A percentile compares a stretch with the other conserved stretches of the same genome.
Evolutionary conservation across 2,113 vertebrate species (phyloP).

Genomic region (Ophthalmolycus amberensis): DNA sequence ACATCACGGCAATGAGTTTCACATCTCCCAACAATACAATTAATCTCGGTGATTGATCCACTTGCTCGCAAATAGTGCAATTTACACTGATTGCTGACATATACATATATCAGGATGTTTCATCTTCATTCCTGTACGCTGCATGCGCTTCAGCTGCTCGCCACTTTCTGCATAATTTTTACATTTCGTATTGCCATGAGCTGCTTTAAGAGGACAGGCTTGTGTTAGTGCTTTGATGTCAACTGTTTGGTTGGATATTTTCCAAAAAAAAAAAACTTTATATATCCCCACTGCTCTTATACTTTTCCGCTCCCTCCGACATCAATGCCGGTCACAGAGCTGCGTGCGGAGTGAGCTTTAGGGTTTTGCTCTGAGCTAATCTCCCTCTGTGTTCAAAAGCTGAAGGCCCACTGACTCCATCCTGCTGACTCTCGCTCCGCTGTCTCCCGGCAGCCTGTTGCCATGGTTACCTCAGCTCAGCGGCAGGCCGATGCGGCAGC

Average conservation of each 20-base stretch:
- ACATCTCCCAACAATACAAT: constrained; percentile 44
- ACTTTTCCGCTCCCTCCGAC: constrained; percentile 50
- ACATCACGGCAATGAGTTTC: constrained; percentile 56
- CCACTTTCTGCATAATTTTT: constrained; percentile 54
- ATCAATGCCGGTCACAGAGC: constrained; percentile 60
- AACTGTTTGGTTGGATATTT: constrained; percentile 51
- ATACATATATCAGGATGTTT: constrained; percentile 39
- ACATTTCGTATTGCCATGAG: constrained; percentile 49
- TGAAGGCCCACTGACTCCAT: constrained; percentile 77
- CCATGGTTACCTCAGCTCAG: constrained; percentile 79
- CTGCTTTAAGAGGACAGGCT: constrained; percentile 43
- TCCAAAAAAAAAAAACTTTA: constrained; percentile 62
- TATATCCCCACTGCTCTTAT: constrained; percentile 36
- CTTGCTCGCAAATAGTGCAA: constrained; percentile 43
- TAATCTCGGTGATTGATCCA: constrained; percentile 57
- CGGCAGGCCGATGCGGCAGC: constrained; percentile 71
- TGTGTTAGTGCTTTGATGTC: constrained; percentile 57
- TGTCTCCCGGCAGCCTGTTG: constrained; percentile 80
- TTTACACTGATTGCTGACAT: constrained; percentile 45
- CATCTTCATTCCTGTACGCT: constrained; percentile 50
- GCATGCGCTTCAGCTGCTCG: constrained; percentile 27
- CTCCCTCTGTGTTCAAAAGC: constrained; percentile 75
- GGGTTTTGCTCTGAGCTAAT: constrained; percentile 71
- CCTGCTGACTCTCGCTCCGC: constrained; percentile 68
- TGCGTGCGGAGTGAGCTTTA: constrained; percentile 56